Evolutionary conservation across 2,888 invertebrate genomes (phyloP), one percentile per base, ranked within the genome.

Genomic region (Panzeria rudis): DNA sequence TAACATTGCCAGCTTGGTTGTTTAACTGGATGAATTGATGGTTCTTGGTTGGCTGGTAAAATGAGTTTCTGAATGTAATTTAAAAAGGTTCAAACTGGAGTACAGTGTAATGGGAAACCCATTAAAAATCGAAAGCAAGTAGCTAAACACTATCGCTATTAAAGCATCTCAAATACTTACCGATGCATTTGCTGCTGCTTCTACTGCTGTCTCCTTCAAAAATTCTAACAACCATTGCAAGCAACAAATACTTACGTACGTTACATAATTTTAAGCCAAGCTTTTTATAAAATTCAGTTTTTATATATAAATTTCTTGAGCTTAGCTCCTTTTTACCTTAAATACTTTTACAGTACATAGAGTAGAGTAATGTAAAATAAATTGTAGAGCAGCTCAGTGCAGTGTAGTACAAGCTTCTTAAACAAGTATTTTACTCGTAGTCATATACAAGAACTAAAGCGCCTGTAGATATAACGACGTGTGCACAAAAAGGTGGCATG

Each of bases 401-500:
- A 54, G 32, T 54, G 32, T 9, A 38, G 9, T 62, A 20, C 47
- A 76, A 71, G 56, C 62, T 62, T 44, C 29, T 62, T 47, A 47
- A 52, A 76, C 82, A 71, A 64, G 73, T 62, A 78, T 69, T 78
- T 41, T 68, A 23, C 35, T 72, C 38, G 56, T 59, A 66, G 44
- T 76, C 56, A 23, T 52, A 77, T 68, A 71, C 54, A 79, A 68
- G 61, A 79, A 73, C n/a, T 69, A 61, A 79, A 86, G 47, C 69
- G 86, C 79, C 83, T 77, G 59, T 64, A 82, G 82, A 66, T 79
- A 83, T 64, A 80, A 83, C 77, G 59, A 80, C 80, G 83, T 86
- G 86, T 83, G 78, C 83, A 73, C 72, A 75, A 82, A 84, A 84
- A 82, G 85, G 86, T 87, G 86, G 86, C 84, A 83, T 86, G 84